Base-by-base conservation (phyloP, 2,888 invertebrate species). In the Malthinus seriepunctatus region DNA sequence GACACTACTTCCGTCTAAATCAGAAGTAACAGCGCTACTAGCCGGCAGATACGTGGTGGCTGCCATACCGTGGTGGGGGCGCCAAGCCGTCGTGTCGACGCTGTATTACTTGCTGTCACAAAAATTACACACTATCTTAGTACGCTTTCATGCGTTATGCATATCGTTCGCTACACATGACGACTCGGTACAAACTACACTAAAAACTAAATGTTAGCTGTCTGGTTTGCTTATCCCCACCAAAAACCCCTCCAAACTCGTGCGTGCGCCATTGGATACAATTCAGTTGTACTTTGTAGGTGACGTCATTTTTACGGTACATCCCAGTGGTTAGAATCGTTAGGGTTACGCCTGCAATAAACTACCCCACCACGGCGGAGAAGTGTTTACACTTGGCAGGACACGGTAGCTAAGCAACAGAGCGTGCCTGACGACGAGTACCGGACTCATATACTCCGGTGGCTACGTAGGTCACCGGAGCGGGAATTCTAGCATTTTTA, bases 41-140 rank as follows among this genome's bases (percentile, higher is more conserved):
- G 91, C 89, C 79, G 86, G 85, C 87, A 95, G 90, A 84, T 95
- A 95, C 84, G 93, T 91, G 83, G 94, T 92, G 86, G 94, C 93
- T 87, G 95, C 93, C 93, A 94, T 94, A 89, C 85, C 89, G 88
- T 76, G 76, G 65, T 74, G 73, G 73, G 78, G 85, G 84, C 85
- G 84, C 83, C 83, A 81, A 81, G 81, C 73, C 70, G 69, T 69
- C 72, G 74, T 76, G 72, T 75, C 74, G 72, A 71, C 74, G 74
- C 73, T 73, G 71, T 73, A 66, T 52, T 52, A 62, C 59, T 62
- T 51, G 55, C 53, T 51, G 63, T 63, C 63, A 63, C 63, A 63
- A 63, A 63, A 63, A 57, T 63, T 45, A 39, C 54, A 63, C 61
- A 62, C 61, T 55, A 39, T 56, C 52, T 52, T 49, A 63, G 56